phyloP scores from a whole-genome alignment of 2,113 vertebrate species.

The Vidua chalybeata region DNA sequence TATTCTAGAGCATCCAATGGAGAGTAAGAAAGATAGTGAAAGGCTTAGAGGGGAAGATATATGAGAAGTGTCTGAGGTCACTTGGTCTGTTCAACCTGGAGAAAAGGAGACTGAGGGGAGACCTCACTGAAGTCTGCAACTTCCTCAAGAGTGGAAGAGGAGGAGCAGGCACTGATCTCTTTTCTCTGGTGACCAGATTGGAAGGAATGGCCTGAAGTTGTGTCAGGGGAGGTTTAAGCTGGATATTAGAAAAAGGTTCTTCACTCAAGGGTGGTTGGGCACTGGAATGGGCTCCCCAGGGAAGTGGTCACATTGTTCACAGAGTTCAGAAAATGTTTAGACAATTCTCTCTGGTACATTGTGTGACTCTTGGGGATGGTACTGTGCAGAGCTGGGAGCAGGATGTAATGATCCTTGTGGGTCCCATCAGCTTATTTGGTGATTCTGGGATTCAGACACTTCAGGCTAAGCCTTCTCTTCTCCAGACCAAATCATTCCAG shows the following conservation, averaged over 20 bases:
- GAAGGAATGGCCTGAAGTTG: neutral
- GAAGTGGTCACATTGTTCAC: too few relatives aligned
- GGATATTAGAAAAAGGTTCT: neutral
- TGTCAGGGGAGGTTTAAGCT: neutral
- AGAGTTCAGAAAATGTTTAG: neutral
- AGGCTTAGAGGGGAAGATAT: fast-evolving
- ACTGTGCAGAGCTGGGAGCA: neutral
- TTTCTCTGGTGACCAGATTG: neutral
- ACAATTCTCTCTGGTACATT: neutral
- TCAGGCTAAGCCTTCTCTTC: neutral
- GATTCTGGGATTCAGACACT: neutral
- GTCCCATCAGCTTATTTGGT: neutral
- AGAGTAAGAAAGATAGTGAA: neutral
- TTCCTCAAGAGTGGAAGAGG: neutral
- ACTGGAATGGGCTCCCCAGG: neutral
- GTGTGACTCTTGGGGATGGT: too few relatives aligned
- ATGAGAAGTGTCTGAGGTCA: neutral
- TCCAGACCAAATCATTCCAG: neutral
- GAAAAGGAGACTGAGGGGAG: neutral
- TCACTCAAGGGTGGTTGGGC: fast-evolving
- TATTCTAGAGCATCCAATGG: neutral
- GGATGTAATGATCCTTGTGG: neutral
- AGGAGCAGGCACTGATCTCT: neutral
- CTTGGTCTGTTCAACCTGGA: too few relatives aligned
- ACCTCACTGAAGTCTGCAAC: neutral